These are phyloP conservation scores for Myotis davidii DNA, from an alignment of 2,113 vertebrate species.

Conservation along the genomic window DNA sequence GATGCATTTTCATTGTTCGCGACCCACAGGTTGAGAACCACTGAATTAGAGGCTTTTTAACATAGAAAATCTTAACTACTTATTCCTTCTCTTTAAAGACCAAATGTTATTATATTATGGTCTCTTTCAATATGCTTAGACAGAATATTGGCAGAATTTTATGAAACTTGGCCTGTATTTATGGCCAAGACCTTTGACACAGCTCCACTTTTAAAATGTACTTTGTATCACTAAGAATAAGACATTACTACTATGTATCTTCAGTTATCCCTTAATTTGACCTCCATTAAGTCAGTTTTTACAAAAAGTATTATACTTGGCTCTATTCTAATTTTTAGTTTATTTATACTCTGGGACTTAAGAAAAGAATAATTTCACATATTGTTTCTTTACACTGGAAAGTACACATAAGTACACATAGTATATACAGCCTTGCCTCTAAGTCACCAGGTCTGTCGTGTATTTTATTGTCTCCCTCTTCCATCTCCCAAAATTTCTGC, in stretches of 20 bases:
- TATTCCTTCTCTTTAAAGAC: background rate
- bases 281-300: constrained; percentile 7
- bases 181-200: background rate
- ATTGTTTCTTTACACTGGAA: background rate
- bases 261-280: background rate
- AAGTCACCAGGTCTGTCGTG: background rate
- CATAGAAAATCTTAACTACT: background rate
- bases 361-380: background rate
- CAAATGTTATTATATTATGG: background rate
- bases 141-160: background rate
- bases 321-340: background rate
- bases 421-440: background rate
- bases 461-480: background rate
- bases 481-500: background rate
- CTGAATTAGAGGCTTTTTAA: constrained; percentile 31
- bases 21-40: too few species aligned
- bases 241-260: background rate
- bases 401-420: background rate
- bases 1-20: too few species aligned
- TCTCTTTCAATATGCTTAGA: background rate
- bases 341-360: background rate
- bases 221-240: background rate
- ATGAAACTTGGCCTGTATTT: background rate
- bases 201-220: background rate
- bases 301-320: background rate